Percentiles rank a stretch among this genome's conserved stretches.
Conservation (phyloP, 2,113 vertebrate species). For the Oreotragus oreotragus region DNA sequence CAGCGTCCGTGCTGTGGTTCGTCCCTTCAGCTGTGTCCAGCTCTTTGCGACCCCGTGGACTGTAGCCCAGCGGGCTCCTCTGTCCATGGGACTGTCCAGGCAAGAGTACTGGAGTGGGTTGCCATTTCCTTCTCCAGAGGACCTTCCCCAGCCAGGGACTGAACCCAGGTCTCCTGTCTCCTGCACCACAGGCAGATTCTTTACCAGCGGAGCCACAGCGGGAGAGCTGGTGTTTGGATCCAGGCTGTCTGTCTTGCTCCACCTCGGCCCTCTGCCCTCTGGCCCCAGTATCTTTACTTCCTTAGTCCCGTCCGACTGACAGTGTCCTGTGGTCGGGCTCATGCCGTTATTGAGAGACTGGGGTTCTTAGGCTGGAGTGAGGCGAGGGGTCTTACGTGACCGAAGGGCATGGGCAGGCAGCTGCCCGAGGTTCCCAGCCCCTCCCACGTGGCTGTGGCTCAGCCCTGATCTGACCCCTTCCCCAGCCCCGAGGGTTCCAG, state of each 20-base stretch:
- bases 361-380: not conserved
- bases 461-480: no score
- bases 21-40: not conserved
- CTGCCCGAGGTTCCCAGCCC: accelerated
- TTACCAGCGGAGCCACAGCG: accelerated
- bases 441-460: accelerated
- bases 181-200: not conserved
- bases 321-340: accelerated
- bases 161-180: not conserved
- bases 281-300: not conserved
- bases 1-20: accelerated
- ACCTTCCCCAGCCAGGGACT: accelerated
- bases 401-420: not conserved
- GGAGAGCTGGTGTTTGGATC: not conserved
- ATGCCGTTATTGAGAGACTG: not conserved
- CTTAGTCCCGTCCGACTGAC: not conserved
- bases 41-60: not conserved
- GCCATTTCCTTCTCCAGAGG: not conserved
- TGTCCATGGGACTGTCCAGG: not conserved
- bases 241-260: not conserved
- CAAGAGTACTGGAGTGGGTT: not conserved
- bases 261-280: not conserved
- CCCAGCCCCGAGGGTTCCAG: no score
- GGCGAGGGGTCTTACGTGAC: no score
- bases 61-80: not conserved